These are phyloP conservation scores for Gasterosteus nipponicus DNA, from an alignment of 2,113 vertebrate genomes.

Conservation along the genomic window DNA sequence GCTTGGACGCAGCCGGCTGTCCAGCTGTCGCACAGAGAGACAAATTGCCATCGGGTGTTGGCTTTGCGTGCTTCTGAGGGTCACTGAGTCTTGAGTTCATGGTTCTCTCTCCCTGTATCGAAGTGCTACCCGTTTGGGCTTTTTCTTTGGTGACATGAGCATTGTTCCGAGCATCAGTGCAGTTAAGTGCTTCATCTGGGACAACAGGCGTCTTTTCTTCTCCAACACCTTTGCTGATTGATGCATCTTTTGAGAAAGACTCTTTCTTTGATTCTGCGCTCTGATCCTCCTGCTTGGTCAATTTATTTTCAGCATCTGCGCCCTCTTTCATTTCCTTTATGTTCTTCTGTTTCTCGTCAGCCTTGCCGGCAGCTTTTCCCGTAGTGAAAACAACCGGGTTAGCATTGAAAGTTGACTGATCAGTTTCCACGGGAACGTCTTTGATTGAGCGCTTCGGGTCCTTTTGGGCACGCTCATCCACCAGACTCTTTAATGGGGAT, in stretches of 20 bases:
- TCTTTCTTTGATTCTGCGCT: constrained; percentile 21
- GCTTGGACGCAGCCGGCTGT: constrained; percentile 20
- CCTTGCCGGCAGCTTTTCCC: not conserved
- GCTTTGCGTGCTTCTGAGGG: constrained; percentile 17
- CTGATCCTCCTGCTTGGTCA: constrained; percentile 7
- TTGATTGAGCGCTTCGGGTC: not conserved
- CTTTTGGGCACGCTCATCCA: not conserved
- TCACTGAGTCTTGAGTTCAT: constrained; percentile 13
- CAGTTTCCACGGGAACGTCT: not conserved
- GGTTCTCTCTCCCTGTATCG: constrained; percentile 26
- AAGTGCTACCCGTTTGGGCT: not conserved
- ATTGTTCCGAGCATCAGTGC: constrained; percentile 17
- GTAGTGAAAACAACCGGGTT: not conserved
- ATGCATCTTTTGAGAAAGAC: not conserved
- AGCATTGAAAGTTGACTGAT: not conserved
- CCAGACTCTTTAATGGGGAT: not conserved
- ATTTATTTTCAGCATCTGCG: not conserved
- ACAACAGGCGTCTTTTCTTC: constrained; percentile 4
- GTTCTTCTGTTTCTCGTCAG: constrained; percentile 18
- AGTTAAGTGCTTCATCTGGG: constrained; percentile 5
- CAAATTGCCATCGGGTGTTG: not conserved
- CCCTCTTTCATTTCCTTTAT: constrained; percentile 2
- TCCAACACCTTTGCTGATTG: not conserved
- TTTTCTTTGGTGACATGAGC: constrained; percentile 16
- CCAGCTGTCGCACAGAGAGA: constrained; percentile 39